Evolutionary conservation across 2,797 vertebrate species (phyloP), one percentile per base, ranked within the genome.

Genomic region (Clarias fuscus): DNA sequence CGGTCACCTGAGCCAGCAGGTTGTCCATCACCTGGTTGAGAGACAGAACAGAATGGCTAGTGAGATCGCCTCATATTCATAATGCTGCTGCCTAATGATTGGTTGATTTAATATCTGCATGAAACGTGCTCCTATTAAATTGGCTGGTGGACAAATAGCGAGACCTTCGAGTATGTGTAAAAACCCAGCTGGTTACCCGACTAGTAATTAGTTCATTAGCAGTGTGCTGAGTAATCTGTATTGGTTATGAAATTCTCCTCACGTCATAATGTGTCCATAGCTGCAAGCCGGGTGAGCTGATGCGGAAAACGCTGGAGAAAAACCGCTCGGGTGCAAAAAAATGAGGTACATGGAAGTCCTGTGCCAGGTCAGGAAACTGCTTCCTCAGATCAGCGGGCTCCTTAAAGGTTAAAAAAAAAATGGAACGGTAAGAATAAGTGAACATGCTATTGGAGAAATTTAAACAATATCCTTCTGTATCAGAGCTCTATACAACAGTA

Each of bases 211-310:
- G 3, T 62, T 80, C 10, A 33, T 33, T 61, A 40, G 64, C 7
- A 73, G 37, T 2, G 5, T n/a, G 18, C 4, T 14, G 20, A 43
- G 70, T 22, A 13, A 11, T 43, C 2, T 22, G 20, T 24, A 43
- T 18, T 8, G 62, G 2, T 53, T 40, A 64, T 5, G 11, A 43
- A 72, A 71, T 59, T 84, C 18, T 85, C 58, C 96, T 92, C 93
- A 99, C 98, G 91, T 99, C 98, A 78, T 99, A 99, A 90, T 99
- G 98, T 0, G 98, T 99, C 98, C 98, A 99, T 65, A 99, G 92
- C 92, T 99, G 98, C 83, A 99, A 93, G 33, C 97, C 96, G 72
- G 95, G 93, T 71, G 98, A 99, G 92, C 98, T 99, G 94, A 99
- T 98, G 24, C 98, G 97, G 91, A 99, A 98, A 8, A 99, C 97